A percentile compares a stretch with the other conserved stretches of the same genome.
phyloP scores from a whole-genome alignment of 2,797 vertebrate genomes.

The Dallia pectoralis region DNA sequence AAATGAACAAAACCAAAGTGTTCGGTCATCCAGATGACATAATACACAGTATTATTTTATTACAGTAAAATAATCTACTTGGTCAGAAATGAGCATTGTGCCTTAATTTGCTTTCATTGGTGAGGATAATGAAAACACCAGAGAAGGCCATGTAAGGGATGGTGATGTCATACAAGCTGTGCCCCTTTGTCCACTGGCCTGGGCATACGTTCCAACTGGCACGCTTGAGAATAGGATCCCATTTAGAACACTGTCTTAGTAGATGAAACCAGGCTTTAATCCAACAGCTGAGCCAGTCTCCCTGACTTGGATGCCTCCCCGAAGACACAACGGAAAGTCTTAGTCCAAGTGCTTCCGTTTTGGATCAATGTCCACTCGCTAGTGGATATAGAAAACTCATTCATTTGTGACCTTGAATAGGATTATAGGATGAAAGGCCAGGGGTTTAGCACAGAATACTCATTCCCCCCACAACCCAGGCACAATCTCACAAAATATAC shows the following conservation, averaged over 20 bases:
- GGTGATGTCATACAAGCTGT: constrained; percentile 1
- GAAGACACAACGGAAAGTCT: constrained; percentile 25
- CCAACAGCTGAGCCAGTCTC: constrained; percentile 27
- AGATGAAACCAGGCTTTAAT: constrained; percentile 28
- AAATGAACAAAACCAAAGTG: not conserved
- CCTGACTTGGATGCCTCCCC: constrained; percentile 20
- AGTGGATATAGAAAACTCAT: constrained; percentile 31
- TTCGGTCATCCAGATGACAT: not conserved
- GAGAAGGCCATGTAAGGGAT: not conserved
- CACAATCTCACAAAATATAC: not conserved
- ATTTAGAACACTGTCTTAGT: not conserved
- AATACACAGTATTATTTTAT: too few species aligned
- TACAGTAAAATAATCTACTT: not conserved
- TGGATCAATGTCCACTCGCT: constrained; percentile 37
- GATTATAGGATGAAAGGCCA: constrained; percentile 47
- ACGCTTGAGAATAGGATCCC: not conserved
- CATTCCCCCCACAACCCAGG: not conserved
- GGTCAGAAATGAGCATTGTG: not conserved
- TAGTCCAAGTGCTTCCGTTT: constrained; percentile 34
- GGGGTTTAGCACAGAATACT: constrained; percentile 31
- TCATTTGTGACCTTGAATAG: constrained; percentile 40
- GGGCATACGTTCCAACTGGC: not conserved
- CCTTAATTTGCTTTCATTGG: not conserved
- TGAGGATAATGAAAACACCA: not conserved
- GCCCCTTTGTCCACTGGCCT: too few species aligned